Evolutionary conservation across 1,140 invertebrate species (phyloP), one percentile per base, ranked within the genome.

Genomic region (Drosophila nebulosa): DNA sequence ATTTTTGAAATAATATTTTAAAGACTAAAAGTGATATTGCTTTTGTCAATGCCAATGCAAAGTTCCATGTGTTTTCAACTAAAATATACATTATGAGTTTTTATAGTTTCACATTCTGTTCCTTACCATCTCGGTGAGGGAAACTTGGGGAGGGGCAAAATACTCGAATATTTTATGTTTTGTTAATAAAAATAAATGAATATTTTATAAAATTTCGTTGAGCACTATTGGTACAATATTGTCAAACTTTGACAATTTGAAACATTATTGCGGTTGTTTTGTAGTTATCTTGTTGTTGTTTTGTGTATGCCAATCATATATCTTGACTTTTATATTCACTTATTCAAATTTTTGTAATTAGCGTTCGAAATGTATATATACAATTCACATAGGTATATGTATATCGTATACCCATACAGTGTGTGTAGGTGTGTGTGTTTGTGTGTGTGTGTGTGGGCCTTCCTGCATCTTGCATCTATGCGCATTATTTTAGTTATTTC

Each of bases 261-360:
- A 80, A 67, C 63, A 58, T 58, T 58, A 42, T 30, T 27, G 9
- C 16, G 4, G 7, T 4, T 64, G 7, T 53, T 18, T 32, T 35
- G 35, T 61, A 14, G 53, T 14, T 59, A 53, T 71, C 24, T 12
- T 32, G 9, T 70, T 58, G 67, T 67, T 76, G 56, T 71, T 67
- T 53, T 68, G 76, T 85, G 73, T 84, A 74, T 81, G 80, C 80
- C 81, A 86, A 85, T 85, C 81, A 88, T 46, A 46, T 46, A 81
- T 86, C 68, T 86, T 74, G 83, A 88, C 81, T 85, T 86, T 86
- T 86, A 85, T 85, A 80, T 86, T 81, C 83, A 86, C 81, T 85
- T 78, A 85, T 69, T 85, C 81, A 85, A 81, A 60, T 66, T 71
- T 63, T 74, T 68, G 73, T 80, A 85, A 85, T 85, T 86, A 80